Conservation (phyloP, 2,888 invertebrate genomes). For the Furcula furcula region DNA sequence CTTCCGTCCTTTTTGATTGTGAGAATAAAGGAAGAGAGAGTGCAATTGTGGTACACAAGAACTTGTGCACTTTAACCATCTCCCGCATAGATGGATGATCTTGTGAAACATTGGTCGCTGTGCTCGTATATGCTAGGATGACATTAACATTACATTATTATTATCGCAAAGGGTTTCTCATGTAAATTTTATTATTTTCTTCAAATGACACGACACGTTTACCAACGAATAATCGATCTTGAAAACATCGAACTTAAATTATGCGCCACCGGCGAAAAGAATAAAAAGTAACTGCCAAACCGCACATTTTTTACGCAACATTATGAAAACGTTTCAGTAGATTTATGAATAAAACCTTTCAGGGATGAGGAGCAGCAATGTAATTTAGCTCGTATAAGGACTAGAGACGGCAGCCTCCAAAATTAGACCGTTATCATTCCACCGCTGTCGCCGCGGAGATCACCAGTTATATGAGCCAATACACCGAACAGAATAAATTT, state of each 20-base stretch:
- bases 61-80: too few relatives aligned
- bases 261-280: constrained; percentile 27
- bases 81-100: too few relatives aligned
- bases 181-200: too few relatives aligned
- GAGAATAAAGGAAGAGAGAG: too few relatives aligned
- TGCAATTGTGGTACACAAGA: too few relatives aligned
- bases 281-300: constrained; percentile 53
- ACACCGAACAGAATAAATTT: constrained; percentile 80
- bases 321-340: constrained; percentile 76
- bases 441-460: constrained; percentile 71
- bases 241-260: not conserved
- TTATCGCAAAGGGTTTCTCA: too few relatives aligned
- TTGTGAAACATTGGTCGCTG: too few relatives aligned
- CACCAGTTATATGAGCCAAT: constrained; percentile 79
- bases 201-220: not conserved
- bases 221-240: not conserved
- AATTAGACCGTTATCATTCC: constrained; percentile 81
- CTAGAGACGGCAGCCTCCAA: constrained; percentile 58
- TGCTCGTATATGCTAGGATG: too few relatives aligned
- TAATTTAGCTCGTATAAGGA: constrained; percentile 73
- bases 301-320: constrained; percentile 67
- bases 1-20: too few relatives aligned
- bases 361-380: constrained; percentile 71
- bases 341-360: constrained; percentile 82
- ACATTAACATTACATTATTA: too few relatives aligned